Evolutionary conservation across 2,888 invertebrate species (phyloP).

Genomic region (Therioaphis trifolii): DNA sequence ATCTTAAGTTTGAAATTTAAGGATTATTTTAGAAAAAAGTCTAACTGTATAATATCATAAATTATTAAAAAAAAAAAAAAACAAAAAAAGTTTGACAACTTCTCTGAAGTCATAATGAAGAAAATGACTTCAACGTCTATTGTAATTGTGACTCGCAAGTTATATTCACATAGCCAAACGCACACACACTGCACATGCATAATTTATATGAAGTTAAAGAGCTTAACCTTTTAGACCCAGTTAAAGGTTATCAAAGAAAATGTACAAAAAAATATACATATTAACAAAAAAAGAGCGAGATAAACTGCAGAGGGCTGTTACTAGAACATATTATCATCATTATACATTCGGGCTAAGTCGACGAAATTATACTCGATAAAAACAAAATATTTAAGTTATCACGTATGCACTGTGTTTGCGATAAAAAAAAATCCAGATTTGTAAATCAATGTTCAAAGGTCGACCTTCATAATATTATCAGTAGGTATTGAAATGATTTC

Average conservation of each 20-base stretch:
- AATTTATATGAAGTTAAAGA: conserved; percentile 22
- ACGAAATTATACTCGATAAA: conserved; percentile 25
- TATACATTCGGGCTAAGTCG: conserved; percentile 34
- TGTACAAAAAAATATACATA: too few species aligned
- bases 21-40: too few species aligned
- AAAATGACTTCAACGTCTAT: not conserved
- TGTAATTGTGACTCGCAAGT: not conserved
- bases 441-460: conserved; percentile 51
- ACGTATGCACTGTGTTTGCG: conserved; percentile 22
- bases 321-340: not conserved
- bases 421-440: conserved; percentile 18
- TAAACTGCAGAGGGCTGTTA: conserved; percentile 22
- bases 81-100: too few species aligned
- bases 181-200: not conserved
- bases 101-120: too few species aligned
- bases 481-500: conserved; percentile 24
- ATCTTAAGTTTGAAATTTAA: too few species aligned
- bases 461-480: conserved; percentile 17
- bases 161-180: not conserved
- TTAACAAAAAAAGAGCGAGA: conserved; percentile 38
- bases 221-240: conserved; percentile 25
- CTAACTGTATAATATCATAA: too few species aligned
- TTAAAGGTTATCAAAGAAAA: conserved; percentile 51
- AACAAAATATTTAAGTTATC: conserved; percentile 10
- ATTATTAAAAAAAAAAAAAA: too few species aligned